Base-by-base conservation (phyloP, 2,113 vertebrate genomes). In the Dendrocopos noguchii region DNA sequence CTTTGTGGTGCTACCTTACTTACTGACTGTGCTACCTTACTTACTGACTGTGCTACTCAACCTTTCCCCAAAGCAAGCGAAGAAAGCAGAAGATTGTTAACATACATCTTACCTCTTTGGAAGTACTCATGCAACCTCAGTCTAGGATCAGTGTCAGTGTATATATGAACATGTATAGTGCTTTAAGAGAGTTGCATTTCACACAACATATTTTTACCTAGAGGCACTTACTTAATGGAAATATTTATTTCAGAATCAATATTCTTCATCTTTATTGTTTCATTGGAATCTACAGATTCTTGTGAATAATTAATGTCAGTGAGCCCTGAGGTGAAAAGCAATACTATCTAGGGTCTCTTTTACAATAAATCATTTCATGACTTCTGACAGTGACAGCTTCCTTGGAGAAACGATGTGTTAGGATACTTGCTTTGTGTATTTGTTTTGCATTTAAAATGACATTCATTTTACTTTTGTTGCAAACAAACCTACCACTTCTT, bases 261-360 rank as follows among this genome's bases (percentile, higher is more conserved):
- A 95, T 67, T 80, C 61, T 28, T 85, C 4, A 1, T 36, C 47
- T 66, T 73, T 74, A 53, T 87, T 71, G 56, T 85, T 95, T 90
- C 25, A 78, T 60, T 82, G 13, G 20, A 83, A 78, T 64, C 59
- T 64, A 90, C 27, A 77, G 15, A 87, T 74, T 93, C 12, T 11
- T 80, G 64, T 15, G 87, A 92, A 95, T 87, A 94, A 94, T 91
- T 95, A 89, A 87, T 85, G 47, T 19, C 72, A 55, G 17, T 21
- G 61, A 88, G 25, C 70, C 44, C 47, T 42, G 14, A 94, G 87
- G 87, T 82, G 75, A 82, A 25, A 8, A 66, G 9, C 6, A 93
- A 82, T 92, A 77, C 53, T 67, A 22, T 64, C 65, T 27, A 75
- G 60, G 47, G 17, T 53, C 8, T 93, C 25, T 50, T 85, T 80